Base-by-base conservation (phyloP, 2,797 vertebrate genomes). In the Chaetophractus vellerosus region DNA sequence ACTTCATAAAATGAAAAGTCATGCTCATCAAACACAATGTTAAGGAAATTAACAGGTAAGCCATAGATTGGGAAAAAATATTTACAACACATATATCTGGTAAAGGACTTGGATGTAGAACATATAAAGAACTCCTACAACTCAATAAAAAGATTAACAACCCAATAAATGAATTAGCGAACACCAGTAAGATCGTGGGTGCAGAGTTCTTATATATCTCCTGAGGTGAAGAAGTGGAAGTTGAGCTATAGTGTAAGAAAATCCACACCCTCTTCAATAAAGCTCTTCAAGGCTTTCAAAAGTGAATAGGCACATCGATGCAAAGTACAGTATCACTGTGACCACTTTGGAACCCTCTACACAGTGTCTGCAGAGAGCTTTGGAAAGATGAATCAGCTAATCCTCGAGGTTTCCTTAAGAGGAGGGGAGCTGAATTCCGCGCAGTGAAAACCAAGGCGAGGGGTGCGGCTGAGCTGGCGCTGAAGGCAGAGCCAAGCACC, bases 211-310 rank as follows among this genome's bases (percentile, higher is more conserved):
- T 21, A 21, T 48, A 26, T 66, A 74, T 45, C n/a, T 76, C 66
- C 85, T n/a, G 36, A 78, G 52, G 23, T 36, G 79, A 78, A 90
- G 45, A 85, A 86, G 31, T 45, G 10, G 31, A 96, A 48, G 45
- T 48, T 48, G 21, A 66, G 61, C 18, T 48, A 48, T 14, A 61
- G 9, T 88, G 19, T 23, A 64, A 69, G 74, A 82, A 86, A 96
- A 86, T 24, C 33, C 21, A 9, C 36, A 83, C 38, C 15, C 31
- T n/a, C 45, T 21, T 74, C 26, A 38, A 55, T 11, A 45, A 89
- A 50, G 7, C 48, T 83, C 14, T 48, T 59, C 6, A 76, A 68
- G 11, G 6, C 38, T 74, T 95, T 76, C 63, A 28, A 69, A 31
- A 80, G 55, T 92, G 59, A 90, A 63, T 4, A 72, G 33, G 15